Conservation (phyloP, 2,888 invertebrate genomes). For the Melangyna quadrimaculata region DNA sequence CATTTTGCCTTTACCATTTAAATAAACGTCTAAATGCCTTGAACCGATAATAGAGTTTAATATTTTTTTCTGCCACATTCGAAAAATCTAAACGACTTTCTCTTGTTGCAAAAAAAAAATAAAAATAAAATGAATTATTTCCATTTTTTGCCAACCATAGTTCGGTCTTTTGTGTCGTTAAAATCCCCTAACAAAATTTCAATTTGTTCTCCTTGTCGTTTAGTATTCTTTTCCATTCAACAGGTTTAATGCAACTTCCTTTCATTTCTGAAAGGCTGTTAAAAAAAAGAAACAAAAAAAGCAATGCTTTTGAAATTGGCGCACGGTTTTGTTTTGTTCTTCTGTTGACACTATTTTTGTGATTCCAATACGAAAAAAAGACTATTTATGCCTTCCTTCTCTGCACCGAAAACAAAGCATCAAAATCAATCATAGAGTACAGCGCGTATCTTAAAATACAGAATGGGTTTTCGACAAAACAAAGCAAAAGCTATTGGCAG, state of each 20-base stretch:
- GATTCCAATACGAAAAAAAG: neutral
- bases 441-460: conserved; percentile 1
- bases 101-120: neutral
- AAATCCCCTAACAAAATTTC: neutral
- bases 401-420: conserved; percentile 29
- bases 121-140: neutral
- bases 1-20: neutral
- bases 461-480: neutral
- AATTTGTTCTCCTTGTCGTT: neutral
- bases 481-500: neutral
- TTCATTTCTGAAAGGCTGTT: neutral
- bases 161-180: neutral
- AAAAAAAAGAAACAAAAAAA: neutral
- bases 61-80: neutral
- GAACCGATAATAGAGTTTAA: neutral
- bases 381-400: neutral
- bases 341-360: neutral
- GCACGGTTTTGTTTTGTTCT: neutral
- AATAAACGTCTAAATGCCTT: neutral
- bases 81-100: neutral
- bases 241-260: conserved; percentile 26
- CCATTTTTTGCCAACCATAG: neutral
- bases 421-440: conserved; percentile 63
- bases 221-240: neutral
- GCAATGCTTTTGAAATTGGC: neutral